phyloP scores from a whole-genome alignment of 2,113 vertebrate genomes.

The Cyprinodon variegatus region DNA sequence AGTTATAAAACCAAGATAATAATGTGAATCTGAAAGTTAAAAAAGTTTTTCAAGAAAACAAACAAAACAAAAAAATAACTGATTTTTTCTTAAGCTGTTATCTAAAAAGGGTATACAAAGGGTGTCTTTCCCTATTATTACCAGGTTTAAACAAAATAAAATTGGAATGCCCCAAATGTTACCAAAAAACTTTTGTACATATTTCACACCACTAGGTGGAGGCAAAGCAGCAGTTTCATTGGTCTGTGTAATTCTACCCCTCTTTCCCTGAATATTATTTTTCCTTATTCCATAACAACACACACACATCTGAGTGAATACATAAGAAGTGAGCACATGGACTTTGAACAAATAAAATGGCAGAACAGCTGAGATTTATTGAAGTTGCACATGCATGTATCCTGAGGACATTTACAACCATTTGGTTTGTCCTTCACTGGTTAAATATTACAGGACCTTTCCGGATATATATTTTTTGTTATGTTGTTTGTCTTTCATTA shows the following conservation, averaged over 20 bases:
- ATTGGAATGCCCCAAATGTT: neutral
- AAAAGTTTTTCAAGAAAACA: neutral
- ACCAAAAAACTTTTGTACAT: neutral
- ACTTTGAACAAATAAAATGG: slow-evolving; percentile 57
- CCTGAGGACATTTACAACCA: neutral
- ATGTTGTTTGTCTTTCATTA: neutral
- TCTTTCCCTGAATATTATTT: slow-evolving; percentile 10
- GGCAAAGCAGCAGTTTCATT: slow-evolving; percentile 1
- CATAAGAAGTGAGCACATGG: slow-evolving; percentile 29
- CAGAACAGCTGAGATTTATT: slow-evolving; percentile 9
- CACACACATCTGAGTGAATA: slow-evolving; percentile 9
- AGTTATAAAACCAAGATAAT: slow-evolving; percentile 31
- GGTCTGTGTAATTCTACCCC: neutral
- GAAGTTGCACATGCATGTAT: slow-evolving; percentile 34
- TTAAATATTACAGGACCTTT: neutral
- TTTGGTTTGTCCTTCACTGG: neutral
- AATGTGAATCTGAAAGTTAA: neutral
- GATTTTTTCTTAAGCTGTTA: neutral
- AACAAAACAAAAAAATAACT: neutral
- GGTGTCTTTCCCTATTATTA: neutral
- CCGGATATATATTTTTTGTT: neutral
- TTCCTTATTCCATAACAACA: slow-evolving; percentile 64
- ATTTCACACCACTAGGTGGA: slow-evolving; percentile 31
- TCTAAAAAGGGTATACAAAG: neutral
- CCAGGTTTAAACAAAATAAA: neutral